phyloP scores from a whole-genome alignment of 2,888 invertebrate species.

The Phania funesta region DNA sequence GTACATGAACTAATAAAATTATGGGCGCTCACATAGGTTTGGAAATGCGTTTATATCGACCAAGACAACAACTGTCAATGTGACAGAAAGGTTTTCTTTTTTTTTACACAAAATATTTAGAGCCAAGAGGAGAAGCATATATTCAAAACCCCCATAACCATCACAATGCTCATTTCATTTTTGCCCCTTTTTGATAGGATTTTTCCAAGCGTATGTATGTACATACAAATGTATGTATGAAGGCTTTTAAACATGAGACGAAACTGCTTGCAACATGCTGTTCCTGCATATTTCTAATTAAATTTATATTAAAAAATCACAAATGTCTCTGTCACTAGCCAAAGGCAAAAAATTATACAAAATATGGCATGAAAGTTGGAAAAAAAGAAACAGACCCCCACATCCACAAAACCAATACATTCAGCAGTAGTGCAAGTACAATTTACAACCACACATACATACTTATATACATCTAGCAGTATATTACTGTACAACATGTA shows the following conservation, averaged over 20 bases:
- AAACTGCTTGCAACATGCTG: slow-evolving; percentile 60
- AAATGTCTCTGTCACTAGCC: slow-evolving; percentile 72
- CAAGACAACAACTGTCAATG: slow-evolving; percentile 56
- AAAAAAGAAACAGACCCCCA: slow-evolving; percentile 25
- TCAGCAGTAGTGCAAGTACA: not conserved
- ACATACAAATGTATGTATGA: not conserved
- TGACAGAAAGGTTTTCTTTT: slow-evolving; percentile 50
- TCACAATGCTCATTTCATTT: not conserved
- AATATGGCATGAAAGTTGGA: not conserved
- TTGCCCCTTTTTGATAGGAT: slow-evolving; percentile 14
- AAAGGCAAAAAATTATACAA: slow-evolving; percentile 57
- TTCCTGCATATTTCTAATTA: slow-evolving; percentile 71
- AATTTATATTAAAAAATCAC: slow-evolving; percentile 74
- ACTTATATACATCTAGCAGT: not conserved
- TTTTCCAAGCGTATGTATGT: slow-evolving; percentile 22
- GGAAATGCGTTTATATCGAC: not conserved
- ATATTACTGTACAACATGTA: not conserved
- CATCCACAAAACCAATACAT: slow-evolving; percentile 40
- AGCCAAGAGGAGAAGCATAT: slow-evolving; percentile 24
- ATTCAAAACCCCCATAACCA: slow-evolving; percentile 28
- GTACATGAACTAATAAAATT: slow-evolving; percentile 12
- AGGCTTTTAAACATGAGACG: not conserved
- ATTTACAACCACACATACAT: too few species aligned
- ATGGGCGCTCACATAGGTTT: slow-evolving; percentile 30
- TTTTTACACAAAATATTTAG: not conserved